Percentiles rank a stretch among this genome's conserved stretches.
phyloP scores from a whole-genome alignment of 2,888 invertebrate genomes.

The Amphiduros pacificus region DNA sequence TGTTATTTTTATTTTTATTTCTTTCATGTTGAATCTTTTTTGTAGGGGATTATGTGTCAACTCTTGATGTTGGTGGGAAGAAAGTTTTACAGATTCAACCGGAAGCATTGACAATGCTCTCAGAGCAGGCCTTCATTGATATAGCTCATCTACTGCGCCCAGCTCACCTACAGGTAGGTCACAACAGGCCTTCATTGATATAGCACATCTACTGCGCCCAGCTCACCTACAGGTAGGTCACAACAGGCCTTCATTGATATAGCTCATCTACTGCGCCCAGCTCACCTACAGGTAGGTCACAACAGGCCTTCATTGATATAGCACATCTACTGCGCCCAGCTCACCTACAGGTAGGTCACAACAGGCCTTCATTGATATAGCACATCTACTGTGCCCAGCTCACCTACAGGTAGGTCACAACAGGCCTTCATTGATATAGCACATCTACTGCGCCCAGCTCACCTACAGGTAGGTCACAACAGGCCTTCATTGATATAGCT shows the following conservation, averaged over 20 bases:
- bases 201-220: conserved; percentile 57
- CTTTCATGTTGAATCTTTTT: neutral
- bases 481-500: conserved; percentile 58
- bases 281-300: conserved; percentile 58
- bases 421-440: conserved; percentile 58
- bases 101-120: conserved; percentile 54
- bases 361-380: conserved; percentile 57
- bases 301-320: conserved; percentile 58
- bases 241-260: conserved; percentile 59
- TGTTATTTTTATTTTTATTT: neutral
- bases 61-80: conserved; percentile 51
- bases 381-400: conserved; percentile 56
- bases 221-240: conserved; percentile 58
- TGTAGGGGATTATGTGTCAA: conserved; percentile 56
- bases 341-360: conserved; percentile 58
- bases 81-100: conserved; percentile 50
- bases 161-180: conserved; percentile 57
- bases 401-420: conserved; percentile 57
- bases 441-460: conserved; percentile 56
- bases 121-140: conserved; percentile 58
- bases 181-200: conserved; percentile 58
- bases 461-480: conserved; percentile 58
- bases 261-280: conserved; percentile 56
- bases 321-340: conserved; percentile 57
- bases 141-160: conserved; percentile 58